Conservation (phyloP, 2,113 vertebrate genomes). For the Oreochromis spilurus region DNA sequence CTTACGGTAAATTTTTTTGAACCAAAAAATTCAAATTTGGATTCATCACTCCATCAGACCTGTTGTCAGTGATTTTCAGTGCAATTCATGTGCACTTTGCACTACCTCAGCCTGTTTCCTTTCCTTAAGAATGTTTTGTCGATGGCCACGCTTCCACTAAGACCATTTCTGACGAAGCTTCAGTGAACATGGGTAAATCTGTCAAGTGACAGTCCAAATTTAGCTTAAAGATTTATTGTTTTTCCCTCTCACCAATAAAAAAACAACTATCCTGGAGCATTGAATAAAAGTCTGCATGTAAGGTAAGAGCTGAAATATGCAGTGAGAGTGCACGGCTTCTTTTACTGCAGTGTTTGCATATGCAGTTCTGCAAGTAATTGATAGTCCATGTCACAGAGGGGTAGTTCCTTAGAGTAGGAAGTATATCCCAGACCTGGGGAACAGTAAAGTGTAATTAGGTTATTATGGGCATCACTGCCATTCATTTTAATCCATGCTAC, state of each 20-base stretch:
- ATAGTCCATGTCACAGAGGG: not conserved
- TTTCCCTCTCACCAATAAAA: not conserved
- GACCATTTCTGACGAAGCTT: not conserved
- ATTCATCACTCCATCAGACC: no score
- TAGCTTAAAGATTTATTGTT: not conserved
- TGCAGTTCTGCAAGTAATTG: not conserved
- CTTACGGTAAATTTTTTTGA: no score
- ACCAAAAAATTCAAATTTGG: no score
- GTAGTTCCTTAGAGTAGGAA: not conserved
- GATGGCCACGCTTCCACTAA: rapidly evolving
- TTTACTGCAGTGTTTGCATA: not conserved
- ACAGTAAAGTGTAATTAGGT: not conserved
- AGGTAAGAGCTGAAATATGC: not conserved
- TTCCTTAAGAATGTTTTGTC: not conserved
- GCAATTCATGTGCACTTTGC: no score
- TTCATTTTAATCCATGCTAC: not conserved
- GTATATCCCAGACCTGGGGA: not conserved
- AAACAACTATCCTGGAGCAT: not conserved
- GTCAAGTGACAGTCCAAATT: not conserved
- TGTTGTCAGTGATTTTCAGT: no score
- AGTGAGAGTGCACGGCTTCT: not conserved
- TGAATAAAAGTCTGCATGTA: not conserved
- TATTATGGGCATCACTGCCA: not conserved
- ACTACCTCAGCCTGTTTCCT: not conserved
- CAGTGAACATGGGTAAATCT: not conserved